Base-by-base conservation (phyloP, 2,888 invertebrate species). In the Morpho achilles region DNA sequence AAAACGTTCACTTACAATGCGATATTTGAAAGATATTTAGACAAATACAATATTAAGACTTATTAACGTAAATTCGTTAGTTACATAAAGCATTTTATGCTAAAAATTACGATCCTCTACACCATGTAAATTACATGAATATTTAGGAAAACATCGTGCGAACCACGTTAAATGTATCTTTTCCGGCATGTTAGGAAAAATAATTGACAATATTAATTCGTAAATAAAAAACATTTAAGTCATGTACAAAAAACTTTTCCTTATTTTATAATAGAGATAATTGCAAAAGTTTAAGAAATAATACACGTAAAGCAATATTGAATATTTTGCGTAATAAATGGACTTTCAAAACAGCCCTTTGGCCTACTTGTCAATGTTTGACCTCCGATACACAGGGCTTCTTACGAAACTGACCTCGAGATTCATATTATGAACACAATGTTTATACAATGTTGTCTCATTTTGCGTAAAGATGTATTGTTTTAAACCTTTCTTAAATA, bases 311-410 rank as follows among this genome's bases (percentile, higher is more conserved):
- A 23, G 46, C 40, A 45, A 53, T 16, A 16, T 41, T 9, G 44
- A n/a, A 32, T 16, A 49, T 45, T 49, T 50, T 53, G 50, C 44
- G 41, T 50, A 59, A 50, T 42, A 54, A 58, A 46, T 16, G 9
- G 23, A 54, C 58, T 58, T 58, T 54, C 53, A 45, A 52, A 56
- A 49, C 55, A 55, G 59, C 51, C 51, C 55, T 59, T 55, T 53
- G 46, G 45, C 53, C 40, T 9, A 53, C 46, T 47, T 47, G 40
- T 55, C 42, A 22, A 41, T 16, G 10, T 42, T 43, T 49, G 51
- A 51, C 52, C 61, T 52, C 51, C 39, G 47, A 16, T 16, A 45
- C 42, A 32, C 48, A 44, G 58, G 50, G 40, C 54, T 50, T 8
- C 32, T 56, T 45, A 43, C 59, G 49, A 50, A 62, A 62, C 10